Percentiles rank a stretch among this genome's conserved stretches.
Evolutionary conservation across 1,140 invertebrate species (phyloP).

Genomic region (Drosophila subpulchrella): DNA sequence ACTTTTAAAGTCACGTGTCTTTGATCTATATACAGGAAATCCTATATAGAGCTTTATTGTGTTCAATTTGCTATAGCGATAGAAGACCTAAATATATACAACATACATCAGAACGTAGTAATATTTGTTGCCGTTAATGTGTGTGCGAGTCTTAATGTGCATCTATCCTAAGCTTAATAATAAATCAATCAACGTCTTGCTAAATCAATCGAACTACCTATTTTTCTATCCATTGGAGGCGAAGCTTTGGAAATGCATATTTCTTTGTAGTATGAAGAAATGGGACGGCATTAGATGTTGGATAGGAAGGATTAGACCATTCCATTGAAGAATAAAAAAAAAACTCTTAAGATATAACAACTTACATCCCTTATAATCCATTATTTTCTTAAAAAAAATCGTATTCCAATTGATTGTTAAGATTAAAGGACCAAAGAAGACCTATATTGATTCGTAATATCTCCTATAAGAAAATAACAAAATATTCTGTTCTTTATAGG

Average conservation of each 20-base stretch:
- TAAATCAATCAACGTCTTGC: constrained; percentile 42
- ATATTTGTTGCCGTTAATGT: constrained; percentile 23
- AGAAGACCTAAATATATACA: constrained; percentile 32
- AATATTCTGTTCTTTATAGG: too few species aligned
- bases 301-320: too few species aligned
- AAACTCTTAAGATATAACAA: too few species aligned
- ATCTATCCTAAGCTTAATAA: constrained; percentile 35
- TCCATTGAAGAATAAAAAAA: neutral
- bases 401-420: too few species aligned
- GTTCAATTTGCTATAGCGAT: constrained; percentile 65
- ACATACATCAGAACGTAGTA: constrained; percentile 15
- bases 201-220: neutral
- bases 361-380: neutral
- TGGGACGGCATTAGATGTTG: neutral
- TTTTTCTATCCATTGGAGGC: neutral
- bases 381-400: too few species aligned
- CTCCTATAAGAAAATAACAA: too few species aligned
- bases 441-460: too few species aligned
- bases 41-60: constrained; percentile 79
- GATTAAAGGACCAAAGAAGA: too few species aligned
- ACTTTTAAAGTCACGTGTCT: constrained; percentile 12
- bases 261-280: neutral
- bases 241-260: neutral
- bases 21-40: constrained; percentile 38
- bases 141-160: constrained; percentile 11